phyloP scores from a whole-genome alignment of 2,797 vertebrate species.

The Parotocinclus haroldoi region DNA sequence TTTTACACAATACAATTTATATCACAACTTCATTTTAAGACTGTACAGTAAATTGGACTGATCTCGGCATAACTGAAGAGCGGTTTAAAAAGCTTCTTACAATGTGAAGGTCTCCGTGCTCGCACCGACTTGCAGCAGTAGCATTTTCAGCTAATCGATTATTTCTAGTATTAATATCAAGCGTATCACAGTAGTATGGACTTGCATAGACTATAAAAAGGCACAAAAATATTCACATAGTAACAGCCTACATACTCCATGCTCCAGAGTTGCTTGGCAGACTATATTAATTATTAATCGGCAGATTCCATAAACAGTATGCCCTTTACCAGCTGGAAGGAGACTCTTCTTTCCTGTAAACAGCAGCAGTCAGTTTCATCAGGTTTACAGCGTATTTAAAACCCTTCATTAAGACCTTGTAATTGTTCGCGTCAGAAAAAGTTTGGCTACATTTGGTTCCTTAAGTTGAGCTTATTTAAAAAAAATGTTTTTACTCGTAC shows the following conservation, averaged over 20 bases:
- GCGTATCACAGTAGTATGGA: constrained; percentile 2
- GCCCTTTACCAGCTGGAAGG: constrained; percentile 9
- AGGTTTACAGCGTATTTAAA: constrained; percentile 23
- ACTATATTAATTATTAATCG: constrained; percentile 6
- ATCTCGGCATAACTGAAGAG: no score
- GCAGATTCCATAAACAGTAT: constrained; percentile 24
- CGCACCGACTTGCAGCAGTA: no score
- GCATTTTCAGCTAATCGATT: background rate
- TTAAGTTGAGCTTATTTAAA: background rate
- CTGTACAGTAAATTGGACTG: no score
- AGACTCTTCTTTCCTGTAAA: constrained; percentile 33
- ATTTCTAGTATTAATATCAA: background rate
- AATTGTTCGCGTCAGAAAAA: constrained; percentile 10
- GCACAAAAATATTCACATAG: constrained; percentile 13
- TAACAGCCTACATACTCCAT: constrained; percentile 30
- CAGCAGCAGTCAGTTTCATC: constrained; percentile 28
- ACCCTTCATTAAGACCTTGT: constrained; percentile 11
- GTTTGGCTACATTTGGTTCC: constrained; percentile 39
- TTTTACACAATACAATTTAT: no score
- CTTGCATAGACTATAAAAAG: constrained; percentile 13
- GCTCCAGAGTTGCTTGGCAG: constrained; percentile 15
- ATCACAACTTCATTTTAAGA: no score
- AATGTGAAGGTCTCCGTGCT: no score
- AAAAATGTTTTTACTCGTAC: constrained; percentile 62
- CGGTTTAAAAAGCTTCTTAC: no score